These are phyloP conservation scores for Tetrapedia diversipes DNA, from an alignment of 2,888 invertebrate genomes.

Conservation along the genomic window DNA sequence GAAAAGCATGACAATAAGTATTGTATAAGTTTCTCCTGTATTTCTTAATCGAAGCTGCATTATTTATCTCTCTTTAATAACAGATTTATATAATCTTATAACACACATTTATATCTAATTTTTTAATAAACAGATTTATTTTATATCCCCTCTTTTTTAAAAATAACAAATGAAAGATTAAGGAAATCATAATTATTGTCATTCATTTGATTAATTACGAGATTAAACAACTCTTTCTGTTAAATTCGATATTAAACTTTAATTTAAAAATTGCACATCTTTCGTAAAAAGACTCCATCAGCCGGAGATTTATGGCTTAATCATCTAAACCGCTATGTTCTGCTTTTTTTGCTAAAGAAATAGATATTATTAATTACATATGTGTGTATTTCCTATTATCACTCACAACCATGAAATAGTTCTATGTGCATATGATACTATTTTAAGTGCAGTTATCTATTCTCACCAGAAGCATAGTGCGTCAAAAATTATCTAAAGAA, in stretches of 20 bases:
- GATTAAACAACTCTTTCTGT: conserved; percentile 7
- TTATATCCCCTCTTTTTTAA: conserved; percentile 18
- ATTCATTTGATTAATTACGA: conserved; percentile 26
- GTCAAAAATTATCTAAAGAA: conserved; percentile 16
- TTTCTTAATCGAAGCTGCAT: neutral
- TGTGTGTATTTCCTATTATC: conserved; percentile 49
- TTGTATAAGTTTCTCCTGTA: conserved; percentile 11
- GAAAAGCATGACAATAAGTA: conserved; percentile 33
- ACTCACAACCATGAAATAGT: conserved; percentile 64
- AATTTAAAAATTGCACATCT: conserved; percentile 53
- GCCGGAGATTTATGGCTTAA: conserved; percentile 59
- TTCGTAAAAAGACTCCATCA: conserved; percentile 60
- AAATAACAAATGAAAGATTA: conserved; percentile 20
- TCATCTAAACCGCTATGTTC: conserved; percentile 62
- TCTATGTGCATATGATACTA: conserved; percentile 33
- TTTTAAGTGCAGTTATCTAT: conserved; percentile 57
- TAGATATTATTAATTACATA: conserved; percentile 66
- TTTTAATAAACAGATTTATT: conserved; percentile 12
- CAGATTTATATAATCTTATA: conserved; percentile 15
- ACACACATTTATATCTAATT: conserved; percentile 37
- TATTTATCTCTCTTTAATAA: conserved; percentile 13
- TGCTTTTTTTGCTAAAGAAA: conserved; percentile 69
- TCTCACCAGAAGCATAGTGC: conserved; percentile 43
- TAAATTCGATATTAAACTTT: conserved; percentile 20
- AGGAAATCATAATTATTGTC: conserved; percentile 36